Evolutionary conservation across 2,113 vertebrate species (phyloP).

Genomic region (Lophius piscatorius): DNA sequence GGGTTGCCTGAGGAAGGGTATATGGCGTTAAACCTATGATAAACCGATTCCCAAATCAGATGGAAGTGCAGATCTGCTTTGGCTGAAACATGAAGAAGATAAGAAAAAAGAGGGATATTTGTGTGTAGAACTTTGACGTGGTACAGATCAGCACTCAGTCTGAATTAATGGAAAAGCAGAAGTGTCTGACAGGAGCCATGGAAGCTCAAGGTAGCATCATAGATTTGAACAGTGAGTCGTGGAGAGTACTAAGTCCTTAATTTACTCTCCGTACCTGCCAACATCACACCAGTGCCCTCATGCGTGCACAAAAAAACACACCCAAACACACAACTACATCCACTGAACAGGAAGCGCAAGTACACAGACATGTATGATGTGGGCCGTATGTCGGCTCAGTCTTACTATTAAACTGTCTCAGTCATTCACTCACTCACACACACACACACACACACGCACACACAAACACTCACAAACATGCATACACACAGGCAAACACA

Average conservation of each 20-base stretch:
- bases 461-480: too few relatives aligned
- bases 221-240: constrained; percentile 74
- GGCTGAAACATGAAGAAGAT: too few relatives aligned
- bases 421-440: background rate
- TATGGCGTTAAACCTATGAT: too few relatives aligned
- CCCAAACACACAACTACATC: constrained; percentile 16
- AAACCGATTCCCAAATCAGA: too few relatives aligned
- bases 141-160: constrained; percentile 60
- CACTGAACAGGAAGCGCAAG: constrained; percentile 19
- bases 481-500: too few relatives aligned
- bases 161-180: constrained; percentile 62
- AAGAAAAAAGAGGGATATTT: too few relatives aligned
- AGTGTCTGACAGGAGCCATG: constrained; percentile 51
- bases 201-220: constrained; percentile 74
- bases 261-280: constrained; percentile 70
- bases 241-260: constrained; percentile 76
- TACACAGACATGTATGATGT: constrained; percentile 31
- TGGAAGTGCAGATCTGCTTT: too few relatives aligned
- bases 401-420: background rate
- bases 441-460: constrained; percentile 1
- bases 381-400: constrained; percentile 3
- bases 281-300: constrained; percentile 41
- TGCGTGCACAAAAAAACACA: constrained; percentile 41
- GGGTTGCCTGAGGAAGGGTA: too few relatives aligned
- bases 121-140: constrained; percentile 22